These are phyloP conservation scores for Myzus persicae DNA, from an alignment of 1,140 invertebrate genomes.

Conservation along the genomic window DNA sequence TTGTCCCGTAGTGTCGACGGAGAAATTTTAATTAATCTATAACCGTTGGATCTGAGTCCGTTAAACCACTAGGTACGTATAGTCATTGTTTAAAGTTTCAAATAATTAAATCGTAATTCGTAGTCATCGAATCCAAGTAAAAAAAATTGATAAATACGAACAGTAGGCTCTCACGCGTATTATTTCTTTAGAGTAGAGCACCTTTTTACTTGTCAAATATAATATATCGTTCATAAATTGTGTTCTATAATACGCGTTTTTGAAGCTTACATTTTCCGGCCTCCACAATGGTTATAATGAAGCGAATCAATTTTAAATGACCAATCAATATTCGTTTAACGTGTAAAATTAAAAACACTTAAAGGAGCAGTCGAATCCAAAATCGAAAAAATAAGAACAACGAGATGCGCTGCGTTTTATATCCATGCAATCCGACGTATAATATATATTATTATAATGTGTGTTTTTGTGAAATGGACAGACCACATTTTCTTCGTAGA, in stretches of 20 bases:
- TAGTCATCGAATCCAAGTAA: neutral
- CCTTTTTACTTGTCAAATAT: neutral
- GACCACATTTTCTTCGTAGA: neutral
- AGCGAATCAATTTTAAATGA: neutral
- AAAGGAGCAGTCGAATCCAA: neutral
- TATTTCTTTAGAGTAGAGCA: neutral
- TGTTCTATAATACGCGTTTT: too few relatives aligned
- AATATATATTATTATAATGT: too few relatives aligned
- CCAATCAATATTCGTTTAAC: neutral
- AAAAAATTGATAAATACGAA: too few relatives aligned
- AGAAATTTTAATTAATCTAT: neutral
- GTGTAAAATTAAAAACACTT: neutral
- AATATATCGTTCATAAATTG: too few relatives aligned
- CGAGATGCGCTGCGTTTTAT: too few relatives aligned
- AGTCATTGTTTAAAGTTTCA: neutral
- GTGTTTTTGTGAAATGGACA: neutral
- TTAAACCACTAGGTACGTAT: neutral
- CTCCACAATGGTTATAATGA: too few relatives aligned
- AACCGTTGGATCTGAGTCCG: too few relatives aligned
- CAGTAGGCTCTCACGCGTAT: neutral
- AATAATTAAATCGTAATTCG: neutral
- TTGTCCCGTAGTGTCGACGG: neutral
- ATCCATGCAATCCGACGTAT: too few relatives aligned
- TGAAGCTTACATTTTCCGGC: too few relatives aligned
- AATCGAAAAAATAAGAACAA: neutral